phyloP scores from a whole-genome alignment of 2,797 vertebrate species.

The Mormyrops attenuatus region DNA sequence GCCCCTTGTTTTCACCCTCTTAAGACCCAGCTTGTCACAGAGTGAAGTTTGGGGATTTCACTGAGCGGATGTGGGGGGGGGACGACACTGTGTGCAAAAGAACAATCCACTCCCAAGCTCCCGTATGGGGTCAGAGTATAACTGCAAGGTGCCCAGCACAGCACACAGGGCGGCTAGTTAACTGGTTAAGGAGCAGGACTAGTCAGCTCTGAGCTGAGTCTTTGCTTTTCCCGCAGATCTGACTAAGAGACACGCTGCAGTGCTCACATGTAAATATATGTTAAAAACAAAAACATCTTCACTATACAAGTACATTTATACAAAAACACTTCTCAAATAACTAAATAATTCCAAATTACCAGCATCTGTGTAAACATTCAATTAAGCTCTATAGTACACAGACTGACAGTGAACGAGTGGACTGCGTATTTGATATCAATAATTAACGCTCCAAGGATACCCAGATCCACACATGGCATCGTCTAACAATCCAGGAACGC shows the following conservation, averaged over 20 bases:
- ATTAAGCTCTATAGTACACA: background rate
- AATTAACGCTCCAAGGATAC: background rate
- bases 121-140: background rate
- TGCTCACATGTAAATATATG: background rate
- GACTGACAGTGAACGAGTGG: background rate
- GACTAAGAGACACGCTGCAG: background rate
- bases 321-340: background rate
- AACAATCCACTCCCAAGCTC: background rate
- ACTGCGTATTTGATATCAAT: background rate
- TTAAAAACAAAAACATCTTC: background rate
- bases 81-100: background rate
- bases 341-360: background rate
- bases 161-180: background rate
- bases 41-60: background rate
- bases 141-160: background rate
- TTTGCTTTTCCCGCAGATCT: background rate
- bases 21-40: background rate
- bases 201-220: background rate
- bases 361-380: background rate
- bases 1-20: background rate
- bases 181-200: background rate
- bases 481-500: background rate
- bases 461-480: background rate
- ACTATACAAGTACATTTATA: background rate
- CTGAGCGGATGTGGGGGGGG: background rate